Base-by-base conservation (phyloP, 2,888 invertebrate species). In the Embidobia sp. region DNA sequence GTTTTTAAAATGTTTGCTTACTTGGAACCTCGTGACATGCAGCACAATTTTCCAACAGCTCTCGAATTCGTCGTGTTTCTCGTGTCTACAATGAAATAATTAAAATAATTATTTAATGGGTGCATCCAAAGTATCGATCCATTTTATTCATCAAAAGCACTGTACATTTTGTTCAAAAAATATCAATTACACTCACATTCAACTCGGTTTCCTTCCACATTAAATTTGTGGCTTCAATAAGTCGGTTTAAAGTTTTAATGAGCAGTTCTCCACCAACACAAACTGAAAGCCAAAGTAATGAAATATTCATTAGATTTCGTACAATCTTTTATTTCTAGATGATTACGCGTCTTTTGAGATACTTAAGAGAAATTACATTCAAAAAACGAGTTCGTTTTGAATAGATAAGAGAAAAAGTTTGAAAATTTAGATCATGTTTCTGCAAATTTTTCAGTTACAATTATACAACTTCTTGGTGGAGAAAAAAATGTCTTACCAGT, bases 11-110 rank as follows among this genome's bases (percentile, higher is more conserved):
- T 15, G 18, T 16, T 4, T 44, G 77, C 81, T 83, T 77, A 84
- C 84, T 81, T 11, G 79, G 79, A 33, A 73, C 77, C 59, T 82
- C 84, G 11, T 82, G 92, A 88, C 94, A 94, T 69, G 93, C 92
- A 81, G 95, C 95, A 88, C 97, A 97, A 82, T 94, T 94, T 84
- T 94, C 94, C 75, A 97, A 90, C 57, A 95, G 91, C 72, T 92
- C 92, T 26, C 94, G 92, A 55, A 97, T 91, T 78, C 91, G 91
- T 70, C 93, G 92, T 15, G 96, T 94, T 84, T 94, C 94, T 74
- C 92, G 81, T 42, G 90, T 90, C 92, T 92, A 86, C 13, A 87
- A 77, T 18, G 1, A 13, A 11, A 48, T 10, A 15, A 44, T 16
- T 59, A 15, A 0, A 35, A 22, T 16, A 15, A 42, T 40, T 42